Conservation (phyloP, 2,797 vertebrate species). For the Monodelphis domestica region DNA sequence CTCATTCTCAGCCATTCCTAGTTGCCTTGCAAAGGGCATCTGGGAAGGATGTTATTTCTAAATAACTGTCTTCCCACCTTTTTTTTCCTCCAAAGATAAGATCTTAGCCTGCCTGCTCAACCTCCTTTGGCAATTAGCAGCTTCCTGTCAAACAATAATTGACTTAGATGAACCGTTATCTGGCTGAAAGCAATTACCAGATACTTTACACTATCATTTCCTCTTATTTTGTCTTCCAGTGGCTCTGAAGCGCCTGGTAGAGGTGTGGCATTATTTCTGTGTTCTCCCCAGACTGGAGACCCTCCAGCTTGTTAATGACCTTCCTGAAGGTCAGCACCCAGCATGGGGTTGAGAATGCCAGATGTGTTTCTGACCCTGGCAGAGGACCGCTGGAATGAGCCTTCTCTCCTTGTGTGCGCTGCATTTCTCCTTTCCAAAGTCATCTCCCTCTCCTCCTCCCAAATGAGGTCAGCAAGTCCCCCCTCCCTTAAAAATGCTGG, state of each 20-base stretch:
- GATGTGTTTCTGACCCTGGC: not conserved
- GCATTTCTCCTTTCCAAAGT: not conserved
- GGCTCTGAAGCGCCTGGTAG: not conserved
- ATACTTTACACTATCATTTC: not conserved
- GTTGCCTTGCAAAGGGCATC: not conserved
- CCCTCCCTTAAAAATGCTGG: not conserved
- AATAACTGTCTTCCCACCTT: not conserved
- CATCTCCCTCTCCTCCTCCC: not conserved
- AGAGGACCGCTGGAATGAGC: not conserved
- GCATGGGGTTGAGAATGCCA: not conserved
- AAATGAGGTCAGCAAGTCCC: not conserved
- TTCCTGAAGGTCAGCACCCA: not conserved
- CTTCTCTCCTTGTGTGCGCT: not conserved
- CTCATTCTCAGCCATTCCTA: not conserved
- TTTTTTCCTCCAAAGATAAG: not conserved
- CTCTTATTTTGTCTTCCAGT: not conserved
- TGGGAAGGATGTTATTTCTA: not conserved
- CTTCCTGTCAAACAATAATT: not conserved
- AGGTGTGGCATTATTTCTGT: not conserved
- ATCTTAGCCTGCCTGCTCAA: not conserved
- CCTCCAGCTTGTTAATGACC: not conserved
- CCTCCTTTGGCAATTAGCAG: not conserved
- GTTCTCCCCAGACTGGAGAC: not conserved
- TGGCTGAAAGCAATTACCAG: not conserved
- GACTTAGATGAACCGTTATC: not conserved